Conservation (phyloP, 2,113 vertebrate species). For the Morone saxatilis region DNA sequence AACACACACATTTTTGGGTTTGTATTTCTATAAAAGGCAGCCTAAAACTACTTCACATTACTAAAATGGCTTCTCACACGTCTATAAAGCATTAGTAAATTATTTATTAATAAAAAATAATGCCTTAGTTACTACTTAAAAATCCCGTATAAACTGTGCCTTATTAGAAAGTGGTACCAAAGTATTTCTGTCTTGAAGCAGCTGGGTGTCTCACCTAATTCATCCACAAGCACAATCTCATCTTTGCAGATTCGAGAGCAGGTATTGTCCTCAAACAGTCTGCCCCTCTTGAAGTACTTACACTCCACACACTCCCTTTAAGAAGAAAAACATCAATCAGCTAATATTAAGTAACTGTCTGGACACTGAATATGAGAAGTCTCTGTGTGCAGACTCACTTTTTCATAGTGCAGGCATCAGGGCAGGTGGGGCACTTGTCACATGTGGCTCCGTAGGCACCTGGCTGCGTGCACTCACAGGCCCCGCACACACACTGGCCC, state of each 20-base stretch:
- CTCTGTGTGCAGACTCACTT: conserved; percentile 83
- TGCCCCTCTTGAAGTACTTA: conserved; percentile 92
- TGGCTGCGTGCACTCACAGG: conserved; percentile 93
- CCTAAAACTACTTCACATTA: not conserved
- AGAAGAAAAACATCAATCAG: not conserved
- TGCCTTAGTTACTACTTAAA: not conserved
- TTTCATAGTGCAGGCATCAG: conserved; percentile 96
- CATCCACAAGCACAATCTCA: conserved; percentile 88
- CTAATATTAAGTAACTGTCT: not conserved
- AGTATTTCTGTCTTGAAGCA: not conserved
- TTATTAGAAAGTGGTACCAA: not conserved
- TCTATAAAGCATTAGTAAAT: not conserved
- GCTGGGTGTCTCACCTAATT: conserved; percentile 85
- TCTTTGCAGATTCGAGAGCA: conserved; percentile 93
- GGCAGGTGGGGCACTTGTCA: conserved; percentile 97
- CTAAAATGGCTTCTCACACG: not conserved
- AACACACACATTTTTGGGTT: too few relatives aligned
- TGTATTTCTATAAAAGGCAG: not conserved
- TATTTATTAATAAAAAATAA: not conserved
- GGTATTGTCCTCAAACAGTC: conserved; percentile 85
- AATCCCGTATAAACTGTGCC: too few relatives aligned
- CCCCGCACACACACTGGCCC: conserved; percentile 93
- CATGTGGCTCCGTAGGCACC: conserved; percentile 95
- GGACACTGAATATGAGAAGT: not conserved
- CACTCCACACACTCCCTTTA: conserved; percentile 95